Evolutionary conservation across 2,113 vertebrate genomes (phyloP).

Genomic region (Urocitellus parryii): DNA sequence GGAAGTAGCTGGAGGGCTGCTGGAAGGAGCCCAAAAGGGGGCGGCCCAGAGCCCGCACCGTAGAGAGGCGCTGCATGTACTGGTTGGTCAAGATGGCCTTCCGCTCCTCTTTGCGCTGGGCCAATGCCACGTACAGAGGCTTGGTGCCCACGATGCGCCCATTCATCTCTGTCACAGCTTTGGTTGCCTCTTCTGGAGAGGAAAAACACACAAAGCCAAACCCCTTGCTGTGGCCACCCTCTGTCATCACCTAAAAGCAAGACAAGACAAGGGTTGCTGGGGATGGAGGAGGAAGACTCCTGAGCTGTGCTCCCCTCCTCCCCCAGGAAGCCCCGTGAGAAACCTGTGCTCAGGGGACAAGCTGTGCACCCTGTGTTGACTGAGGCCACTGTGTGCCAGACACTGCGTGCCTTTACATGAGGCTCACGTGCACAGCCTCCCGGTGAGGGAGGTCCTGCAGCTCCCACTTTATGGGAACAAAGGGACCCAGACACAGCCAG

Average conservation of each 20-base stretch:
- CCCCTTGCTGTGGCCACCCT: slow-evolving; percentile 96
- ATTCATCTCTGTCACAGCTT: slow-evolving; percentile 98
- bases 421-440: neutral
- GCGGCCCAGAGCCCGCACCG: slow-evolving; percentile 89
- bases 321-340: neutral
- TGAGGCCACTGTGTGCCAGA: slow-evolving; percentile 60
- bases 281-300: neutral
- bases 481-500: neutral
- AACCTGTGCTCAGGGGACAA: too few relatives aligned
- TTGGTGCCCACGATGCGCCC: slow-evolving; percentile 96
- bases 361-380: neutral
- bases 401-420: neutral
- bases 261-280: slow-evolving; percentile 83
- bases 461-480: neutral
- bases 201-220: slow-evolving; percentile 99
- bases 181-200: slow-evolving; percentile 98
- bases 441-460: too few relatives aligned
- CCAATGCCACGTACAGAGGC: slow-evolving; percentile 96
- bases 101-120: slow-evolving; percentile 96
- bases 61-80: slow-evolving; percentile 95
- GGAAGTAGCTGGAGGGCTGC: slow-evolving; percentile 91
- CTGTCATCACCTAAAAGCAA: slow-evolving; percentile 96
- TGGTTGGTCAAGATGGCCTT: slow-evolving; percentile 98
- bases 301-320: neutral
- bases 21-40: slow-evolving; percentile 93